phyloP scores from a whole-genome alignment of 2,888 invertebrate species.

The Griposia aprilina region DNA sequence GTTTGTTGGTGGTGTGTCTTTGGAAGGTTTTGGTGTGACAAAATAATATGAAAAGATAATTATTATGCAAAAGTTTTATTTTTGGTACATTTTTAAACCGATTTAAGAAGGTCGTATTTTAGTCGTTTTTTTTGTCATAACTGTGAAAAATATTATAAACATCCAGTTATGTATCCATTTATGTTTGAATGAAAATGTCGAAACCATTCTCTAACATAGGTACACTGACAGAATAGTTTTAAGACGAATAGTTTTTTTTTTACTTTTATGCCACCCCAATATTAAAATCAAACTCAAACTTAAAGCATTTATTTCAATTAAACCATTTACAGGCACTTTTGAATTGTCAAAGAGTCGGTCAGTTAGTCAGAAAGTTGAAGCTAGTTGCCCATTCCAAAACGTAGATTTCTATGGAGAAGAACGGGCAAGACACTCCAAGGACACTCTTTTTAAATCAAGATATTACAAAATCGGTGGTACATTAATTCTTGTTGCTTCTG shows the following conservation, averaged over 20 bases:
- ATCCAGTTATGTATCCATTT: no score
- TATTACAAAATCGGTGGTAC: no score
- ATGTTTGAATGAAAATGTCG: neutral
- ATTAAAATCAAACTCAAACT: neutral
- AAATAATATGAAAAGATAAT: neutral
- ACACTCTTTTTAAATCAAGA: no score
- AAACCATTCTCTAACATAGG: neutral
- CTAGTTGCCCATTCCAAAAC: no score
- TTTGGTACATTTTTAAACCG: neutral
- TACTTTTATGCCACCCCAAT: no score
- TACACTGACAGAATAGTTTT: neutral
- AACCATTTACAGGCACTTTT: no score
- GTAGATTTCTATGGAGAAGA: no score
- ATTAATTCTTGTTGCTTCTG: no score
- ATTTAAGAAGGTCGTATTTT: neutral
- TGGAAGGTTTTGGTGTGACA: constrained; percentile 41
- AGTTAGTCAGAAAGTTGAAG: no score
- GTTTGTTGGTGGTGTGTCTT: constrained; percentile 68
- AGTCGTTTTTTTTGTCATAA: neutral
- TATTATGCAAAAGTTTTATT: neutral
- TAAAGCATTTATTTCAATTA: no score
- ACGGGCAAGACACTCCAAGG: no score
- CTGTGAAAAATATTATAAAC: neutral
- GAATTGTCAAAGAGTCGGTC: no score
- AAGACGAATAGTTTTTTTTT: neutral